Evolutionary conservation across 2,888 invertebrate genomes (phyloP).

Genomic region (Sinelater perroti): DNA sequence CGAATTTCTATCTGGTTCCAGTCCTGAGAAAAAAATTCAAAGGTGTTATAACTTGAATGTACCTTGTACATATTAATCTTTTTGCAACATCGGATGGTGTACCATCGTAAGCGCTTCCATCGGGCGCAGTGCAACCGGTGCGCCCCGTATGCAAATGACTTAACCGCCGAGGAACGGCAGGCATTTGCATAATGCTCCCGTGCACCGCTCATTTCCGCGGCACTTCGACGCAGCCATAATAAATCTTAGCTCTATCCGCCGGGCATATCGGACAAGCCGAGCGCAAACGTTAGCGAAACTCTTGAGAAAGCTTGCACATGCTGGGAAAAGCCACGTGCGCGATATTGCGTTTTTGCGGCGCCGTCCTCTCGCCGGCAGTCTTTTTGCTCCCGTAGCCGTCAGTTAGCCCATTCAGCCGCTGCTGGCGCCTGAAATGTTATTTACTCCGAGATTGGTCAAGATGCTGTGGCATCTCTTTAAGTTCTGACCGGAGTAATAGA

Average conservation of each 20-base stretch:
- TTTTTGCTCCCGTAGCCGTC: background rate
- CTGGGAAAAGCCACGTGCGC: constrained; percentile 17
- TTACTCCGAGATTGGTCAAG: too few species aligned
- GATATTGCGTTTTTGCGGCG: constrained; percentile 13
- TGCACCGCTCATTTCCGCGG: constrained; percentile 10
- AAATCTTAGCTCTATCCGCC: background rate
- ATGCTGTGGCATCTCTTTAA: too few species aligned
- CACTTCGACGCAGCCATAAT: constrained; percentile 10
- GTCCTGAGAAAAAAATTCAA: too few species aligned
- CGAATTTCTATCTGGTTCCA: too few species aligned
- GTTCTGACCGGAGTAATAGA: too few species aligned
- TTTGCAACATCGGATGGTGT: too few species aligned
- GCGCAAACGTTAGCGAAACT: constrained; percentile 18
- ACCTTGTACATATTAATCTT: too few species aligned
- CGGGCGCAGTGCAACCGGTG: too few species aligned
- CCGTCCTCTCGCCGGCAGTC: background rate
- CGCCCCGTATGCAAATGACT: constrained; percentile 7
- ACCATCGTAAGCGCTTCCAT: too few species aligned
- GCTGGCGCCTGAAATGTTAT: too few species aligned
- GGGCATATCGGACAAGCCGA: background rate
- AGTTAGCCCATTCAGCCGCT: too few species aligned
- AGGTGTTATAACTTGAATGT: too few species aligned
- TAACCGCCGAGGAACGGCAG: constrained; percentile 2
- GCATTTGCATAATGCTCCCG: constrained; percentile 16
- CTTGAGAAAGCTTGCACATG: constrained; percentile 21